Conservation (phyloP, 2,888 invertebrate genomes). For the Agonopterix alstromeriana region DNA sequence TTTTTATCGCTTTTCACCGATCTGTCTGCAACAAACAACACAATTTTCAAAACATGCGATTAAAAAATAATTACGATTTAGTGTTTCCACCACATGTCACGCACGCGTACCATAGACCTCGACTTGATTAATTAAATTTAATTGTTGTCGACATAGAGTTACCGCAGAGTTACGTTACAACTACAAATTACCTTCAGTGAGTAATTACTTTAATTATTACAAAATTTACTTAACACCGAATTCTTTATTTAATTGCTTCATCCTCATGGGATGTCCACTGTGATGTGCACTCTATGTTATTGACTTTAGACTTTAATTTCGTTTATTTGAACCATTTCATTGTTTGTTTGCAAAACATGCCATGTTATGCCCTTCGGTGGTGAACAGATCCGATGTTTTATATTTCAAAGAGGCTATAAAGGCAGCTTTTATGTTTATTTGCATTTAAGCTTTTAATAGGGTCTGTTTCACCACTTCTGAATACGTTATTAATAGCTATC, state of each 20-base stretch:
- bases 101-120: background rate
- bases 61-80: constrained; percentile 6
- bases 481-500: too few species aligned
- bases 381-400: too few species aligned
- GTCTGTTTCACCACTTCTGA: too few species aligned
- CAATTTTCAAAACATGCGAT: constrained; percentile 1
- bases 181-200: constrained; percentile 3
- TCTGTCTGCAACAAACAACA: too few species aligned
- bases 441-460: too few species aligned
- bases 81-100: constrained; percentile 3
- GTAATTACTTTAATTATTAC: constrained; percentile 2
- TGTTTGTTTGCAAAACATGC: too few species aligned
- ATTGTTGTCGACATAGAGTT: constrained; percentile 4
- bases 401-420: too few species aligned
- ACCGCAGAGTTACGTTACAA: background rate
- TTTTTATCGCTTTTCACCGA: too few species aligned
- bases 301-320: background rate
- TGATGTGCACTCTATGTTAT: constrained; percentile 3
- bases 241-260: background rate
- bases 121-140: constrained; percentile 10
- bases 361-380: too few species aligned
- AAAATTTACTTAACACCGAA: too few species aligned
- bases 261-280: background rate
- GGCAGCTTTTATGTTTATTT: too few species aligned
- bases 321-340: too few species aligned